A percentile compares a stretch with the other conserved stretches of the same genome.
These are phyloP conservation scores for Tragelaphus strepsiceros DNA, from an alignment of 2,113 vertebrate genomes.

Conservation along the genomic window DNA sequence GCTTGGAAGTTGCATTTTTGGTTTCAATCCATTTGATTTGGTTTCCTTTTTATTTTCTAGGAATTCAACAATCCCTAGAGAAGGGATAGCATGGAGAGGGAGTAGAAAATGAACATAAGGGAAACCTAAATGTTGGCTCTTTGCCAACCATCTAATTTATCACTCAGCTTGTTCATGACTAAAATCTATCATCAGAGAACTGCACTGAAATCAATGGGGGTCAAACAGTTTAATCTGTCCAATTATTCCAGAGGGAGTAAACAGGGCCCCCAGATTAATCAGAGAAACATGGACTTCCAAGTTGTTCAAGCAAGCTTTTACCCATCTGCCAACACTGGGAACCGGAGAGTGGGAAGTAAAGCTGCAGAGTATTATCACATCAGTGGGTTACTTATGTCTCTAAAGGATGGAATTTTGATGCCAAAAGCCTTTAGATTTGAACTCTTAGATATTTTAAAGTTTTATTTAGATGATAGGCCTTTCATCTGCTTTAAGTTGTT, in stretches of 20 bases:
- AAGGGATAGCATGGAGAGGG: not conserved
- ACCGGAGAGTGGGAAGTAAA: not conserved
- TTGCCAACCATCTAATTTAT: slow-evolving; percentile 31
- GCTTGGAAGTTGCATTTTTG: not conserved
- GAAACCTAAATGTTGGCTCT: not conserved
- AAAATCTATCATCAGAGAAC: slow-evolving; percentile 34
- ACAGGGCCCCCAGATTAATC: not conserved
- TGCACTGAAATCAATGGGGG: not conserved
- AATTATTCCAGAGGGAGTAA: slow-evolving; percentile 26
- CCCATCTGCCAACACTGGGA: not conserved
- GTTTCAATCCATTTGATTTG: not conserved
- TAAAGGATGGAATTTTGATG: not conserved
- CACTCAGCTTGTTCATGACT: slow-evolving; percentile 14
- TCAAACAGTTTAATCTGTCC: slow-evolving; percentile 59
- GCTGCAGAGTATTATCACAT: not conserved
- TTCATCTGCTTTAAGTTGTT: not conserved
- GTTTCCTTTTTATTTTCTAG: not conserved
- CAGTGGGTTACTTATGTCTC: not conserved
- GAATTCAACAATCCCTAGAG: not conserved
- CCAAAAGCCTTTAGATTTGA: not conserved
- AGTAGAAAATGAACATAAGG: not conserved
- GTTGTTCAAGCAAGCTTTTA: not conserved
- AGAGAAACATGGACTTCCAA: not conserved
- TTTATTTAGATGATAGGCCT: not conserved
- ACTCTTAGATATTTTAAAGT: not conserved